A percentile compares a stretch with the other conserved stretches of the same genome.
Evolutionary conservation across 2,888 invertebrate species (phyloP).

Genomic region (Lysandra coridon): DNA sequence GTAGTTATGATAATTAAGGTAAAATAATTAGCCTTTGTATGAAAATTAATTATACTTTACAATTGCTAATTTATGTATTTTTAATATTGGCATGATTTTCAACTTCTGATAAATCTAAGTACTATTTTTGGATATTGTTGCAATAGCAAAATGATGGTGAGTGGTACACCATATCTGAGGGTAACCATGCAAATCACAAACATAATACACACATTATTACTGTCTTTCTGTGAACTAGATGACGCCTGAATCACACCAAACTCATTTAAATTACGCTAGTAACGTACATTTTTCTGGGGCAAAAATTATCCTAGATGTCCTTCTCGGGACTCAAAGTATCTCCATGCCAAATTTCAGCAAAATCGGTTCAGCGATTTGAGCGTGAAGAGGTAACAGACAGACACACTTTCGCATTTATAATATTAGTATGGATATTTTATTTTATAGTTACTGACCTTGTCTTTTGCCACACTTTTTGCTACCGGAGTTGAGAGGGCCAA

Average conservation of each 20-base stretch:
- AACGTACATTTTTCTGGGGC: too few relatives aligned
- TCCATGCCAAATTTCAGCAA: too few relatives aligned
- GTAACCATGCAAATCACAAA: not conserved
- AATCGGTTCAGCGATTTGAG: too few relatives aligned
- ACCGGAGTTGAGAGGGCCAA: slow-evolving; percentile 67
- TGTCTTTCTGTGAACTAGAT: too few relatives aligned
- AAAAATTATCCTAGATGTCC: too few relatives aligned
- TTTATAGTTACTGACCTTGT: slow-evolving; percentile 60
- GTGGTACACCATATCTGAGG: not conserved
- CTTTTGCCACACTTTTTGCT: slow-evolving; percentile 57
- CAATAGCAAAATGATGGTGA: too few relatives aligned
- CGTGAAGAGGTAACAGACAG: too few relatives aligned
- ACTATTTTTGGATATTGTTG: not conserved
- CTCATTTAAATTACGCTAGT: too few relatives aligned
- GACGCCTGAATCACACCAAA: too few relatives aligned
- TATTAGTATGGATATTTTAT: too few relatives aligned
- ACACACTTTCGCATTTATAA: too few relatives aligned
- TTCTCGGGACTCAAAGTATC: too few relatives aligned
- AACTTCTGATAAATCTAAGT: not conserved
- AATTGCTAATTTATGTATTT: not conserved
- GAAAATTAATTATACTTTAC: not conserved
- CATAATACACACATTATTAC: not conserved
- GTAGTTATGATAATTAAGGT: not conserved
- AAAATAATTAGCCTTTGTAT: not conserved
- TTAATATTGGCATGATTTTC: not conserved